Evolutionary conservation across 1,140 invertebrate species (phyloP).

Genomic region (Drosophila trapezifrons): DNA sequence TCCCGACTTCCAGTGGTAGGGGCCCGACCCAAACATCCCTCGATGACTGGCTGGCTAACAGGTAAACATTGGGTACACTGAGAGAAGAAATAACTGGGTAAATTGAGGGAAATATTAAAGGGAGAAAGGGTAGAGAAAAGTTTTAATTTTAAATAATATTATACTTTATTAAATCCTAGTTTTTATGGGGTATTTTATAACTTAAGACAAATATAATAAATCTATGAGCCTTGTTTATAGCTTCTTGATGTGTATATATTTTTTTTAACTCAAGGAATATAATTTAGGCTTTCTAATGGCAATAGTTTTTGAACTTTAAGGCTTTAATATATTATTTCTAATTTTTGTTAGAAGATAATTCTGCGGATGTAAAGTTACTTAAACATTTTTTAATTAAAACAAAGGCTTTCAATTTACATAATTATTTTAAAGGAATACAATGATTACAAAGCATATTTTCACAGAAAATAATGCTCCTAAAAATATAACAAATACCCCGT

Average conservation of each 20-base stretch:
- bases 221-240: not conserved
- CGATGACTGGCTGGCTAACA: constrained; percentile 42
- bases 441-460: not conserved
- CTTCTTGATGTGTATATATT: not conserved
- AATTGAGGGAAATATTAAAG: not conserved
- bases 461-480: not conserved
- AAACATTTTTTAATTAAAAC: no score
- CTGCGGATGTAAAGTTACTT: not conserved
- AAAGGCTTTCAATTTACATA: not conserved
- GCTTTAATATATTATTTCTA: not conserved
- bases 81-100: not conserved
- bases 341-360: not conserved
- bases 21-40: constrained; percentile 50
- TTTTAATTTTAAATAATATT: not conserved
- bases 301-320: not conserved
- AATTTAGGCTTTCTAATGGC: not conserved
- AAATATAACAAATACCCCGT: no score
- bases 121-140: not conserved
- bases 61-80: constrained; percentile 66
- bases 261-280: no score
- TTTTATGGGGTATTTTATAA: not conserved
- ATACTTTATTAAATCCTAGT: no score
- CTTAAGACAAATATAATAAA: not conserved
- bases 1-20: constrained; percentile 16
- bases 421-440: not conserved